A percentile compares a stretch with the other conserved stretches of the same genome.
phyloP scores from a whole-genome alignment of 2,797 vertebrate species.

The Alauda arvensis region DNA sequence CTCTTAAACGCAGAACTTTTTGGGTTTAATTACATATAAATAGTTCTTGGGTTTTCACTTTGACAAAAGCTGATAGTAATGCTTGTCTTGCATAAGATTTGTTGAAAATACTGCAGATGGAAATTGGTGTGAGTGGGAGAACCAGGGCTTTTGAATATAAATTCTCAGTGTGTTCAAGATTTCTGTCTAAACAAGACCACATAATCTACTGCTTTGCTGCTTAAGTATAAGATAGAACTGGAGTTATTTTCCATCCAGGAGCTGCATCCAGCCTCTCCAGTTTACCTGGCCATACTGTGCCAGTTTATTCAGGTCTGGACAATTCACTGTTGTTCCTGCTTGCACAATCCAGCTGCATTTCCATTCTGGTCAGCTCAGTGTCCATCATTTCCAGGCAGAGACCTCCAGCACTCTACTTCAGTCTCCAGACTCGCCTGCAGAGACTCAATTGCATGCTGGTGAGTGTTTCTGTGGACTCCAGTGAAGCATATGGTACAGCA shows the following conservation, averaged over 20 bases:
- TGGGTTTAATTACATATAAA: not conserved
- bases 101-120: not conserved
- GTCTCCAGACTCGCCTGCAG: constrained; percentile 80
- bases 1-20: not conserved
- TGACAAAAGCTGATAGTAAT: not conserved
- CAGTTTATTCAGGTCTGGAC: constrained; percentile 75
- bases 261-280: not conserved
- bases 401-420: constrained; percentile 74
- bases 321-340: constrained; percentile 75
- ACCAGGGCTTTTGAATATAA: not conserved
- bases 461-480: constrained; percentile 73
- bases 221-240: not conserved
- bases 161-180: not conserved
- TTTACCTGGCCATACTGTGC: constrained; percentile 77
- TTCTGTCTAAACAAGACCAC: not conserved
- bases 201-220: not conserved
- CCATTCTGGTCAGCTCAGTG: constrained; percentile 77
- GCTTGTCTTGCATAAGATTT: not conserved
- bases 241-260: not conserved
- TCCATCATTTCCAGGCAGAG: constrained; percentile 78
- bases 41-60: not conserved
- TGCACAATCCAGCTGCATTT: constrained; percentile 75
- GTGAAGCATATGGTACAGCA: constrained; percentile 46
- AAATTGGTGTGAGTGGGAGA: constrained; percentile 18
- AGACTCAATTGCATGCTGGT: constrained; percentile 73